These are phyloP conservation scores for Meloidogyne exigua DNA, from an alignment of 1,140 invertebrate genomes.

Conservation along the genomic window DNA sequence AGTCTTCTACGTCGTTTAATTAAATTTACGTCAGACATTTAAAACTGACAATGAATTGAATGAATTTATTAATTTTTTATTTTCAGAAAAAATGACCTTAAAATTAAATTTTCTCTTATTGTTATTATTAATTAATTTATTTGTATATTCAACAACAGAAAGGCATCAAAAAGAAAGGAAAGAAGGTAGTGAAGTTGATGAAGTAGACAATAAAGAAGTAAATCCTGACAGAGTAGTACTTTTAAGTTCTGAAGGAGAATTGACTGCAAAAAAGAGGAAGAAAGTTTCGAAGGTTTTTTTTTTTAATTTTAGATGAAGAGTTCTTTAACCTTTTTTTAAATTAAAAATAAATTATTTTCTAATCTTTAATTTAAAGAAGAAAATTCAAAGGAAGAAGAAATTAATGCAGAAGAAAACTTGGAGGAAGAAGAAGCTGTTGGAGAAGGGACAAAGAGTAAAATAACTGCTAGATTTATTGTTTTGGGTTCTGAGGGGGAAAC, in stretches of 20 bases:
- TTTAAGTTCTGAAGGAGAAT: slow-evolving; percentile 29
- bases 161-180: background rate
- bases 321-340: background rate
- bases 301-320: background rate
- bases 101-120: background rate
- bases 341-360: background rate
- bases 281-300: background rate
- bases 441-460: background rate
- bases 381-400: slow-evolving; percentile 7
- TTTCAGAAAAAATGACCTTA: background rate
- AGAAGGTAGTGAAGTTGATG: background rate
- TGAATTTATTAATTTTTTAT: background rate
- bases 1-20: background rate
- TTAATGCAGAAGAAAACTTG: background rate
- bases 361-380: background rate
- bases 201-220: slow-evolving; percentile 8
- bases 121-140: background rate
- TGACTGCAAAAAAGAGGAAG: background rate
- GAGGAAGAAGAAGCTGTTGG: background rate
- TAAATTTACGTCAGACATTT: background rate
- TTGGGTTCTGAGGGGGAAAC: slow-evolving; percentile 25
- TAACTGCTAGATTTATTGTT: slow-evolving; percentile 27
- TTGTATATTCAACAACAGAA: background rate
- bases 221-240: slow-evolving; percentile 29
- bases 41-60: too few relatives aligned